Base-by-base conservation (phyloP, 2,113 vertebrate genomes). In the Agelaius phoeniceus region DNA sequence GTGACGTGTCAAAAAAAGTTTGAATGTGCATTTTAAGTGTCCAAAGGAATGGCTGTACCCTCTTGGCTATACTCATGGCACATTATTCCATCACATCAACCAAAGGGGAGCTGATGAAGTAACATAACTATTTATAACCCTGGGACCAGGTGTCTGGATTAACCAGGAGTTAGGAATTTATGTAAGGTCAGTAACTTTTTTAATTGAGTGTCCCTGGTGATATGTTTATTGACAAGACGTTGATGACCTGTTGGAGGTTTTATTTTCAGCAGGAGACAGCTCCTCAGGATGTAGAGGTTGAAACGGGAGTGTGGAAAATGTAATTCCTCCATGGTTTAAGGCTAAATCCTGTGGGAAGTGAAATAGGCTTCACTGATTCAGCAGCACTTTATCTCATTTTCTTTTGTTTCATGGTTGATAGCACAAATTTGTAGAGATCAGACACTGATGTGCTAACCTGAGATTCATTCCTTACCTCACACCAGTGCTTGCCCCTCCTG, bases 81-180 rank as follows among this genome's bases (percentile, higher is more conserved):
- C n/a, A 62, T 79, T 94, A 76, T 66, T 80, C 55, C 67, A 31
- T 90, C 74, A 91, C 59, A 76, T 33, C 78, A 89, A 88, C 59
- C 51, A 91, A 61, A 95, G 83, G 59, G 72, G 62, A 92, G 54
- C 41, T 83, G 90, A 95, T 93, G 78, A 94, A 93, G 67, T 93
- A 91, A 82, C 7, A 9, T 80, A 83, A 80, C 23, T 94, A 74
- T 89, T 93, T 94, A 86, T 94, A 96, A 86, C 52, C 23, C 48
- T 90, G 63, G 49, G 83, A 76, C 30, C 58, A 88, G 71, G 63
- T 80, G 82, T 69, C 63, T 58, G 74, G 30, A 91, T 91, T 95
- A 96, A 86, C 55, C 43, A 90, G 44, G 30, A 96, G 67, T 92
- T 94, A 90, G 69, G 82, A 73, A 90, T 77, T 79, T 88, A 39